A percentile compares a stretch with the other conserved stretches of the same genome.
Evolutionary conservation across 2,113 vertebrate species (phyloP).

Genomic region (Turnix velox): DNA sequence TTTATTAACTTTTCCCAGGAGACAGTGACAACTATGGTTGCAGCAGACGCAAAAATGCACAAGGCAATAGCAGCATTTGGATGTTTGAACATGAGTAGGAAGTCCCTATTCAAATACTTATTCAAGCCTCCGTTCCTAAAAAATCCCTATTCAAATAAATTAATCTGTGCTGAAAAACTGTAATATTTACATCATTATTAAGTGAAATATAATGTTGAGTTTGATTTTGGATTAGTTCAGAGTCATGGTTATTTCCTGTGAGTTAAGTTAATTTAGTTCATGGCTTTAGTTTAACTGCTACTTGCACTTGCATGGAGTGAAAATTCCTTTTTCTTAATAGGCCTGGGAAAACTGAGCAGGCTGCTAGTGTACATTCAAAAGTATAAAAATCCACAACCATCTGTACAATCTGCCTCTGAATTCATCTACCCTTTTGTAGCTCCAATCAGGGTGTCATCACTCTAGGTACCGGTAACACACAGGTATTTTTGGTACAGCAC

Average conservation of each 20-base stretch:
- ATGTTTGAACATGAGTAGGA: background rate
- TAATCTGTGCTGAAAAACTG: background rate
- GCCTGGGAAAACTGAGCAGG: background rate
- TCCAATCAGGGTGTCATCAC: background rate
- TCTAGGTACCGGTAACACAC: no score
- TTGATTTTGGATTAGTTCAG: background rate
- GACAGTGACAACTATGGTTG: background rate
- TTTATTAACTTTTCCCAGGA: background rate
- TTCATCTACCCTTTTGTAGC: background rate
- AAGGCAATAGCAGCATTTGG: background rate
- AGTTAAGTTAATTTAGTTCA: background rate
- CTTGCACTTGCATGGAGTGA: background rate
- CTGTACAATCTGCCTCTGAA: background rate
- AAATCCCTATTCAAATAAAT: background rate
- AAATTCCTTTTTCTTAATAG: background rate
- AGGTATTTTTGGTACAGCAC: background rate
- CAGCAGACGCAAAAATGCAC: background rate
- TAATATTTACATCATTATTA: background rate
- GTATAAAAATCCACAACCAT: background rate
- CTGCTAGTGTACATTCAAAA: background rate
- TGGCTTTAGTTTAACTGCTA: background rate
- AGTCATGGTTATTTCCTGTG: background rate
- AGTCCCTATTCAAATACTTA: no score
- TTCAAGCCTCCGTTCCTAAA: background rate
- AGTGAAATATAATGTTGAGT: background rate